A percentile compares a stretch with the other conserved stretches of the same genome.
phyloP scores from a whole-genome alignment of 2,888 invertebrate species.

The Spicauda simplicius region DNA sequence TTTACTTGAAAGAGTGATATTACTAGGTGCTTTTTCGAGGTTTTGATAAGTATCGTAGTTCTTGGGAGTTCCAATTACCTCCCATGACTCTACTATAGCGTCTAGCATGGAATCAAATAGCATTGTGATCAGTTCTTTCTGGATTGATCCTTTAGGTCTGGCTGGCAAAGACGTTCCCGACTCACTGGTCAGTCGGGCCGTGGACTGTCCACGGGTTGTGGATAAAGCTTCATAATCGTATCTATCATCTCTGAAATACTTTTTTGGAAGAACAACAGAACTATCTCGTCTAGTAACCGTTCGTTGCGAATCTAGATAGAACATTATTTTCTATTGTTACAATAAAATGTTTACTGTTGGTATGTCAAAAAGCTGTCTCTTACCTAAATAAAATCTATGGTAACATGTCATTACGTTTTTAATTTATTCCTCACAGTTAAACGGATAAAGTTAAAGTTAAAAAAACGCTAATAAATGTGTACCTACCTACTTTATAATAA shows the following conservation, averaged over 20 bases:
- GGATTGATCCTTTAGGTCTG: slow-evolving; percentile 59
- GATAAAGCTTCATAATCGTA: slow-evolving; percentile 48
- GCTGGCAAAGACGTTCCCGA: slow-evolving; percentile 46
- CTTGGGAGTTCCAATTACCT: slow-evolving; percentile 55
- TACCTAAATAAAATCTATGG: neutral
- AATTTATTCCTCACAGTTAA: too few relatives aligned
- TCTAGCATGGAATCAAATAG: slow-evolving; percentile 74
- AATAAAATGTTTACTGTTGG: neutral
- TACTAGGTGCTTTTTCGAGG: slow-evolving; percentile 58
- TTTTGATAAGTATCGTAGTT: slow-evolving; percentile 47
- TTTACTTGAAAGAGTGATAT: slow-evolving; percentile 54
- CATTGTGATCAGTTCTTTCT: slow-evolving; percentile 65
- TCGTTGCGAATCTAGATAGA: slow-evolving; percentile 67
- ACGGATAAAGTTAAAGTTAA: too few relatives aligned
- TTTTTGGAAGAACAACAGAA: slow-evolving; percentile 56
- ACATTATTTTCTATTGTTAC: slow-evolving; percentile 52
- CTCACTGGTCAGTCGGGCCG: slow-evolving; percentile 50
- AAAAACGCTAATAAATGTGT: too few relatives aligned
- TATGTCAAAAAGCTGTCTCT: neutral
- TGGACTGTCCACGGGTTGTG: slow-evolving; percentile 50
- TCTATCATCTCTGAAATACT: slow-evolving; percentile 39
- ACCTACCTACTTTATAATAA: too few relatives aligned
- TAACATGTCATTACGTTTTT: too few relatives aligned
- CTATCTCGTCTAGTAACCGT: slow-evolving; percentile 72
- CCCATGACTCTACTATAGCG: slow-evolving; percentile 70